Evolutionary conservation across 2,113 vertebrate species (phyloP).

Genomic region (zebrafish (Danio rerio)): DNA sequence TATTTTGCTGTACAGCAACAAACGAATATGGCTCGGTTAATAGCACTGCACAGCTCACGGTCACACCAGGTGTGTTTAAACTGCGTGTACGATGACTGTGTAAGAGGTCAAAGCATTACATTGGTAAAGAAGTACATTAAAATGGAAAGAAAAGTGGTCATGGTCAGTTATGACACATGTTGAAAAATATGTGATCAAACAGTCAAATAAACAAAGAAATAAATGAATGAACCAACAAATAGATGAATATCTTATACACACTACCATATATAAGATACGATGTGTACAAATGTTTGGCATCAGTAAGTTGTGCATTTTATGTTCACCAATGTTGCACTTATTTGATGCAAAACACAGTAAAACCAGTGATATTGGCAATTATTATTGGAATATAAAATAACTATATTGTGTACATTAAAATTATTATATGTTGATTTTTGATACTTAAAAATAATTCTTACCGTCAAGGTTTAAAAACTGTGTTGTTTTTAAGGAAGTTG

Average conservation of each 20-base stretch:
- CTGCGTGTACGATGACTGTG: background rate
- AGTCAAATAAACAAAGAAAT: background rate
- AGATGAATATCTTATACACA: background rate
- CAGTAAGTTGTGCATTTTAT: background rate
- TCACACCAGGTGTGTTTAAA: constrained; percentile 82
- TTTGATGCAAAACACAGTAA: background rate
- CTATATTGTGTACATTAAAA: background rate
- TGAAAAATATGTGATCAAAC: background rate
- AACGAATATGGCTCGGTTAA: constrained; percentile 86
- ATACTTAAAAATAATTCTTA: too few relatives aligned
- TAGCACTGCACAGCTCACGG: constrained; percentile 83
- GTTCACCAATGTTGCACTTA: background rate
- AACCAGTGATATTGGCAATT: background rate
- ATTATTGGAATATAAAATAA: background rate
- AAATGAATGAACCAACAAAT: background rate
- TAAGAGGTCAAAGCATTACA: background rate
- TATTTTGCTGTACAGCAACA: constrained; percentile 87
- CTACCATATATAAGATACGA: background rate
- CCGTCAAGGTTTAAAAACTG: too few relatives aligned
- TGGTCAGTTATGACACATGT: background rate
- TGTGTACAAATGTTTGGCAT: background rate
- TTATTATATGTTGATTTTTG: too few relatives aligned
- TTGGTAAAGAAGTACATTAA: background rate
- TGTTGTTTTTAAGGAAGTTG: background rate
- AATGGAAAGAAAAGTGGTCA: background rate